A percentile compares a stretch with the other conserved stretches of the same genome.
Conservation (phyloP, 2,797 vertebrate genomes). For the Gymnocypris eckloni region DNA sequence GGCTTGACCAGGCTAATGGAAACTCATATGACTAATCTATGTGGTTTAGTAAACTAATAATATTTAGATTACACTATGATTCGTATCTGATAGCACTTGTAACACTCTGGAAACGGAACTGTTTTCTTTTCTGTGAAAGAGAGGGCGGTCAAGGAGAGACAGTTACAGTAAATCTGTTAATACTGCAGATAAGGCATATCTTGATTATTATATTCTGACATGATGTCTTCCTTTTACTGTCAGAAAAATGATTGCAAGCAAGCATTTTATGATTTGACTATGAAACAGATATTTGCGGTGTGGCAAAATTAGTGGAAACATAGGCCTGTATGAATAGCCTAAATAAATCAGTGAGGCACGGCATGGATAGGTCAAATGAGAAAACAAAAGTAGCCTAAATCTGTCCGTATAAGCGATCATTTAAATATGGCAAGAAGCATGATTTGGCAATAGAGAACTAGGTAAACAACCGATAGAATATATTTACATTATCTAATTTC, state of each 20-base stretch:
- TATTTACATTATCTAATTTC: conserved; percentile 4
- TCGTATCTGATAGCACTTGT: background rate
- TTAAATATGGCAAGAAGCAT: background rate
- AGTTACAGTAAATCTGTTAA: background rate
- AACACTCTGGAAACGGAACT: background rate
- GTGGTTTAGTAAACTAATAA: background rate
- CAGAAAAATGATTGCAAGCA: background rate
- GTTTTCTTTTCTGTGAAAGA: background rate
- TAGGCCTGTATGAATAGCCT: background rate
- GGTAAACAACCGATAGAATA: background rate
- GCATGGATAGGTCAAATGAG: background rate
- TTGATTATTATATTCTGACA: background rate
- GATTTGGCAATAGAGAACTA: background rate
- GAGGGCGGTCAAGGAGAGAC: background rate
- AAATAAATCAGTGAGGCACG: background rate
- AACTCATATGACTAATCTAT: background rate
- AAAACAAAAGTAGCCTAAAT: background rate
- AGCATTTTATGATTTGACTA: background rate
- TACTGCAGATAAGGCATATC: background rate
- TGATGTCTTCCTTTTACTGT: background rate
- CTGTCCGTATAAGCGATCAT: background rate
- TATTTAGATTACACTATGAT: background rate
- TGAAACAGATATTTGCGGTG: background rate
- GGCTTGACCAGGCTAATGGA: background rate
- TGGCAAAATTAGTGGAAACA: background rate